These are phyloP conservation scores for Leistus spinibarbis DNA, from an alignment of 2,888 invertebrate genomes.

Conservation along the genomic window DNA sequence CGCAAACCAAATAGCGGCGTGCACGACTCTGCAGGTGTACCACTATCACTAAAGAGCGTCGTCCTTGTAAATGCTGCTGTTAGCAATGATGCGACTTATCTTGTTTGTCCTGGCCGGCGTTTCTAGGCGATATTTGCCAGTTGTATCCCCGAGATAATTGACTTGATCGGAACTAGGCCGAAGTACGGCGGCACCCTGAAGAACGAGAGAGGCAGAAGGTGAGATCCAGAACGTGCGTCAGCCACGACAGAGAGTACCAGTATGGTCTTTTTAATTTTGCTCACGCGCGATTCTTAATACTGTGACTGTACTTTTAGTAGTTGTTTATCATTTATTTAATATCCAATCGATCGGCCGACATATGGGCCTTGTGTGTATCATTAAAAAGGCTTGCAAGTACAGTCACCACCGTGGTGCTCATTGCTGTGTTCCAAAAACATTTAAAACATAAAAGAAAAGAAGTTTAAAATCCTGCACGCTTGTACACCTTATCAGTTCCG, in stretches of 20 bases:
- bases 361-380: slow-evolving; percentile 35
- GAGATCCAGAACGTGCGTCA: slow-evolving; percentile 63
- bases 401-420: slow-evolving; percentile 37
- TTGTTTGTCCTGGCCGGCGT: slow-evolving; percentile 67
- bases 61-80: slow-evolving; percentile 46
- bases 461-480: slow-evolving; percentile 39
- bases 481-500: slow-evolving; percentile 22
- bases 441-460: not conserved
- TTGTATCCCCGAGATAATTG: slow-evolving; percentile 99
- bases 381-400: slow-evolving; percentile 39
- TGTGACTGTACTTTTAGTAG: slow-evolving; percentile 12
- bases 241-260: slow-evolving; percentile 41
- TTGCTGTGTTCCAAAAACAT: slow-evolving; percentile 37
- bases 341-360: slow-evolving; percentile 5
- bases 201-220: slow-evolving; percentile 99
- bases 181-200: slow-evolving; percentile 99
- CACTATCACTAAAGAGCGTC: not conserved
- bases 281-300: slow-evolving; percentile 50
- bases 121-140: slow-evolving; percentile 99
- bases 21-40: not conserved
- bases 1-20: not conserved
- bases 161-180: slow-evolving; percentile 99
- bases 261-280: slow-evolving; percentile 46
- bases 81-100: slow-evolving; percentile 58
- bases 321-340: slow-evolving; percentile 8